Evolutionary conservation across 2,113 vertebrate genomes (phyloP), one percentile per base, ranked within the genome.

Genomic region (Antennarius striatus): DNA sequence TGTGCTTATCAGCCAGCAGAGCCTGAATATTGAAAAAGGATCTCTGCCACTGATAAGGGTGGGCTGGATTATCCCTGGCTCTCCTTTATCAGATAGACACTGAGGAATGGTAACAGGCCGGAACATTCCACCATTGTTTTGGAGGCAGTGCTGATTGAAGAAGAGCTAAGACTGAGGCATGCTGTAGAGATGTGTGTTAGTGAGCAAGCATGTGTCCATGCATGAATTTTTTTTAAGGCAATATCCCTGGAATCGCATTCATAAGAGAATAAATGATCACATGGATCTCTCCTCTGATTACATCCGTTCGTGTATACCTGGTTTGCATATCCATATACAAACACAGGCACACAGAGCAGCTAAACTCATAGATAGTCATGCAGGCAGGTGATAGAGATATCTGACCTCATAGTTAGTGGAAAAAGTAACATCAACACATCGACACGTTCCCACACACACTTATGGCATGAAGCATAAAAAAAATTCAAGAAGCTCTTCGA

Each of bases 11-110:
- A 96, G 94, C 93, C 68, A 90, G 88, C 84, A 91, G 90, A 94
- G 92, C 88, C 92, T 93, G 95, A 96, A 96, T 98, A 98, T 97
- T 95, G 96, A 98, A 99, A 99, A 96, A 92, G 92, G 95, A 96
- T 96, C 93, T 91, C 92, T 95, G 94, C 93, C 94, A 94, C 77
- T 89, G 95, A 96, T 96, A 97, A 96, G 93, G 80, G 78, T 68
- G 91, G 93, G 90, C 89, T 92, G 93, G 94, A 96, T 96, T 96
- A 96, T 95, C 85, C 94, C 90, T 85, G 88, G 93, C 93, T 94
- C 90, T 92, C 92, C 93, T 93, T 93, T 94, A 95, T 95, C 95
- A 95, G 94, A 92, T 90, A 91, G 81, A 48, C 75, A 67, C 83
- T 77, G 69, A 87, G 81, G 87, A 91, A 91, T 89, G 86, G 88